Evolutionary conservation across 2,113 vertebrate species (phyloP), one percentile per base, ranked within the genome.

Genomic region (Oryzias melastigma): DNA sequence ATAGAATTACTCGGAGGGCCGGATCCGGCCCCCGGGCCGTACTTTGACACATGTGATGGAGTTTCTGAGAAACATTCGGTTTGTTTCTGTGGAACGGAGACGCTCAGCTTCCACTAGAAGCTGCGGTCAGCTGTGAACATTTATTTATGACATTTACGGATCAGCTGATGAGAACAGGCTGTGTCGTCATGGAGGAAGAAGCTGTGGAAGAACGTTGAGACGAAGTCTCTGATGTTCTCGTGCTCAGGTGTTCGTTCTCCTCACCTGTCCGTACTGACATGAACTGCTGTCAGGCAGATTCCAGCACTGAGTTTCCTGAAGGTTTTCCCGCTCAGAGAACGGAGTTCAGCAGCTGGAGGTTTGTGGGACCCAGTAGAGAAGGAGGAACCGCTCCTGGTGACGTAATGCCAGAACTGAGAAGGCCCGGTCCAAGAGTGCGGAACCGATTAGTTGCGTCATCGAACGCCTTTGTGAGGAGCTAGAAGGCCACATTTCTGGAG

Each of bases 401-500:
- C 70, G 47, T 65, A 48, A 46, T 1, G 12, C 45, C 29, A 42
- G 25, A 19, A 46, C 0, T 47, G 62, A 29, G n/a, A 51, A 14
- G 2, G 40, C 50, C 51, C 60, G 55, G 44, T 71, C 42, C 46
- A 75, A 58, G 27, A 42, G 35, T 61, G 54, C n/a, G 66, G 59
- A 80, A 76, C 49, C 52, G 46, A 74, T 73, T 17, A 68, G 29
- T 66, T 61, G 20, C 68, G 49, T 40, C 35, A 35, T 35, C 2
- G 35, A 35, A 35, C 8, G 35, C 35, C 8, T 35, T 12, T 35
- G 35, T 2, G 35, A 35, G 35, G 35, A 35, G 10, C 35, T 10
- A 12, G 35, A 10, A 35, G 35, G 35, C 8, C 35, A 12, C 35
- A 12, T 35, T 35, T 35, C 35, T 35, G 10, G 35, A 12, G 35